phyloP scores from a whole-genome alignment of 2,113 vertebrate genomes.

The Pimephales promelas region DNA sequence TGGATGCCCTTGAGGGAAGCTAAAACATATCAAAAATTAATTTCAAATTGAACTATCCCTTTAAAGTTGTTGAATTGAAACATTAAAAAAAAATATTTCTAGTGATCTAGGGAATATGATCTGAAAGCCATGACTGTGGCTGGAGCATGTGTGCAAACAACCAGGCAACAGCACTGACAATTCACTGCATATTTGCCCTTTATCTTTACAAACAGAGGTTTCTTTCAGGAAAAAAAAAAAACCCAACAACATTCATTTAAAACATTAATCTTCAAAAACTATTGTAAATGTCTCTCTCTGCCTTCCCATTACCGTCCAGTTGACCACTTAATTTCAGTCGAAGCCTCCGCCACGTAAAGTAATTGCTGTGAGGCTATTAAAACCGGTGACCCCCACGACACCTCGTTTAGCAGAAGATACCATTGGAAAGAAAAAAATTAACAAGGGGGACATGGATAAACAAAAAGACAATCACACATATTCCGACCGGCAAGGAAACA shows the following conservation, averaged over 20 bases:
- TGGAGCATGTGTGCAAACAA: too few species aligned
- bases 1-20: too few species aligned
- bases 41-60: too few species aligned
- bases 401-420: conserved; percentile 52
- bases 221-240: conserved; percentile 18
- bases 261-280: conserved; percentile 51
- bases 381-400: conserved; percentile 57
- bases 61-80: background rate
- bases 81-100: background rate
- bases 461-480: conserved; percentile 58
- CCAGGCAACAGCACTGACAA: background rate
- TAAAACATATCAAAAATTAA: too few species aligned
- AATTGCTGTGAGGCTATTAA: conserved; percentile 62
- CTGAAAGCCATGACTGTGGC: background rate
- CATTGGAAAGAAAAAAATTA: conserved; percentile 40
- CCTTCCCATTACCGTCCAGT: conserved; percentile 30
- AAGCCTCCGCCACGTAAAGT: conserved; percentile 48
- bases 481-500: conserved; percentile 53
- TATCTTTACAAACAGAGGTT: conserved; percentile 22
- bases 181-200: background rate
- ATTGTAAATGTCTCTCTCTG: conserved; percentile 47
- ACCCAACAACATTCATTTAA: conserved; percentile 49
- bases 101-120: background rate
- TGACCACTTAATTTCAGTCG: conserved; percentile 49
- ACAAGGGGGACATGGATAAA: conserved; percentile 41